Conservation (phyloP, 2,113 vertebrate species). For the Panthera leo region DNA sequence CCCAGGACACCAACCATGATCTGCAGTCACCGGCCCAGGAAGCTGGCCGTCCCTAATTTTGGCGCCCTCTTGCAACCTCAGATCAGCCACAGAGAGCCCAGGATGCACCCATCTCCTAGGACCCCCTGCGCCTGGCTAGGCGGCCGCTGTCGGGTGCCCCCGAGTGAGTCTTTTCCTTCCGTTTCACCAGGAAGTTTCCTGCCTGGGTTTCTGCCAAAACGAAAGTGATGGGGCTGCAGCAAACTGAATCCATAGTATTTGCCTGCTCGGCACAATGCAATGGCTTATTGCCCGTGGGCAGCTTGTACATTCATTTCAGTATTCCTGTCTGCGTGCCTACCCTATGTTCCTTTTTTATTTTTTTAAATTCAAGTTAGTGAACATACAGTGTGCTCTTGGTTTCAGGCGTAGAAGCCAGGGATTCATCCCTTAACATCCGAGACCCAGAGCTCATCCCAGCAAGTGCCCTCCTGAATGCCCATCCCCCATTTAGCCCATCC, state of each 20-base stretch:
- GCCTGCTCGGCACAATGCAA: not conserved
- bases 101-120: not conserved
- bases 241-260: not conserved
- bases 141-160: accelerated
- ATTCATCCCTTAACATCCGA: too few species aligned
- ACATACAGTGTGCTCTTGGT: too few species aligned
- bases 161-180: too few species aligned
- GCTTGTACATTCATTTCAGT: not conserved
- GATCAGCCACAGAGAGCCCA: not conserved
- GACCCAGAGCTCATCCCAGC: too few species aligned
- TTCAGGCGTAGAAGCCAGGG: too few species aligned
- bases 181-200: not conserved
- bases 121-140: accelerated
- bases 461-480: too few species aligned
- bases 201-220: not conserved
- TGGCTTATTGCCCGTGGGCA: accelerated
- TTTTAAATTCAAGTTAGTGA: too few species aligned
- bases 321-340: accelerated
- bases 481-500: too few species aligned
- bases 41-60: not conserved
- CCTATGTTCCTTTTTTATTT: not conserved
- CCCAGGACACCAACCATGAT: not conserved
- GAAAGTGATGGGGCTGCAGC: not conserved
- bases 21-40: not conserved
- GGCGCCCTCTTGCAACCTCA: not conserved